Percentiles rank a stretch among this genome's conserved stretches.
Evolutionary conservation across 2,797 vertebrate species (phyloP).

Genomic region (Neosilurus hyrtlii): DNA sequence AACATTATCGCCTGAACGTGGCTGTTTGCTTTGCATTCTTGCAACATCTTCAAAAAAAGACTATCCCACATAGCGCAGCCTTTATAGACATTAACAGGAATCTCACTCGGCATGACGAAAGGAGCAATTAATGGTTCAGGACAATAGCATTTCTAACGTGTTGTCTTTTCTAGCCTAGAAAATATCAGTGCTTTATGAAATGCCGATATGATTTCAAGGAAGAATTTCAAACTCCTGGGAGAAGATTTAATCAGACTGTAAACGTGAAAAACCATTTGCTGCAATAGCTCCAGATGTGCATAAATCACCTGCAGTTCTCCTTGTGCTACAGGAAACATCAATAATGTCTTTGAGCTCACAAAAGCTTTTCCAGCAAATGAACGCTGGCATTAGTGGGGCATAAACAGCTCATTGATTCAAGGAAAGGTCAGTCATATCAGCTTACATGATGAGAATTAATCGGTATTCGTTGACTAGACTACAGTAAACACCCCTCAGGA

Average conservation of each 20-base stretch:
- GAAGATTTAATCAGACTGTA: slow-evolving; percentile 28
- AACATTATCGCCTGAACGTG: slow-evolving; percentile 61
- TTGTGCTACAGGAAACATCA: slow-evolving; percentile 37
- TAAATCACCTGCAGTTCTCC: slow-evolving; percentile 37
- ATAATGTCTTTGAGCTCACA: slow-evolving; percentile 38
- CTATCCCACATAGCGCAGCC: slow-evolving; percentile 8
- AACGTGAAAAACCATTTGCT: slow-evolving; percentile 47
- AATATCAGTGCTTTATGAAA: slow-evolving; percentile 15
- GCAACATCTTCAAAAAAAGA: slow-evolving; percentile 18
- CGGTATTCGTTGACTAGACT: slow-evolving; percentile 39
- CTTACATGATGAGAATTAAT: slow-evolving; percentile 44
- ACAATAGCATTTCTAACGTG: not conserved
- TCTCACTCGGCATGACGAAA: slow-evolving; percentile 4
- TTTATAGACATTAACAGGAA: slow-evolving; percentile 22
- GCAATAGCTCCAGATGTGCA: slow-evolving; percentile 28
- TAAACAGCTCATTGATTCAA: slow-evolving; percentile 44
- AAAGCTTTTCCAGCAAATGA: slow-evolving; percentile 50
- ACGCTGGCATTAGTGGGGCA: slow-evolving; percentile 36
- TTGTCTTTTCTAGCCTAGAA: not conserved
- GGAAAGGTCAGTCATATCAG: slow-evolving; percentile 48
- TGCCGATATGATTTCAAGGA: not conserved
- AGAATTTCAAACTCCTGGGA: slow-evolving; percentile 4
- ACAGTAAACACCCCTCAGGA: slow-evolving; percentile 40
- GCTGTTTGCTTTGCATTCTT: slow-evolving; percentile 53
- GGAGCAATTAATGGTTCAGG: slow-evolving; percentile 19